Percentiles rank a stretch among this genome's conserved stretches.
Conservation (phyloP, 2,113 vertebrate species). For the Laticauda colubrina region DNA sequence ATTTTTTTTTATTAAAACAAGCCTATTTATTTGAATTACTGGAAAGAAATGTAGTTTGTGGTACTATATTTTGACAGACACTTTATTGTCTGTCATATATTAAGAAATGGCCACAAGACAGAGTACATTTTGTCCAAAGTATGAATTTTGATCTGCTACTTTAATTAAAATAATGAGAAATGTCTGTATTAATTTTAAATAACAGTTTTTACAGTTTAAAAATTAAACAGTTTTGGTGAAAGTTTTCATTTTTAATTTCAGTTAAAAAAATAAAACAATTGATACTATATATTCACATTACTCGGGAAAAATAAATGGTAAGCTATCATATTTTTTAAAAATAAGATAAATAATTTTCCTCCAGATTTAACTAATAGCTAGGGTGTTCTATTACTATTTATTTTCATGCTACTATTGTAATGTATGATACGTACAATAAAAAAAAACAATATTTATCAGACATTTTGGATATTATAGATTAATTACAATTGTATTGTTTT, state of each 20-base stretch:
- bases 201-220: not conserved
- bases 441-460: not conserved
- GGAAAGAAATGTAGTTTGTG: not conserved
- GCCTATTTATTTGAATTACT: fast-evolving
- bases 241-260: conserved; percentile 11
- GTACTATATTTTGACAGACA: not conserved
- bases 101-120: not conserved
- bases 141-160: conserved; percentile 1
- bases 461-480: conserved; percentile 19
- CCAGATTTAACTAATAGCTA: not conserved
- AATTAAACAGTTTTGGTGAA: not conserved
- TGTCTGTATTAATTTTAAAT: not conserved
- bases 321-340: not conserved
- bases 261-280: not conserved
- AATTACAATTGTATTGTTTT: conserved; percentile 9
- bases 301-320: not conserved
- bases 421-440: conserved; percentile 8
- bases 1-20: not conserved
- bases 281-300: conserved; percentile 1
- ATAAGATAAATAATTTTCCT: not conserved
- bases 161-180: conserved; percentile 25
- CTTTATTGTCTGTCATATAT: not conserved
- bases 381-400: no score
- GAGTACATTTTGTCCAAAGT: not conserved
- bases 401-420: not conserved